Base-by-base conservation (phyloP, 2,888 invertebrate genomes). In the Acronicta alni region DNA sequence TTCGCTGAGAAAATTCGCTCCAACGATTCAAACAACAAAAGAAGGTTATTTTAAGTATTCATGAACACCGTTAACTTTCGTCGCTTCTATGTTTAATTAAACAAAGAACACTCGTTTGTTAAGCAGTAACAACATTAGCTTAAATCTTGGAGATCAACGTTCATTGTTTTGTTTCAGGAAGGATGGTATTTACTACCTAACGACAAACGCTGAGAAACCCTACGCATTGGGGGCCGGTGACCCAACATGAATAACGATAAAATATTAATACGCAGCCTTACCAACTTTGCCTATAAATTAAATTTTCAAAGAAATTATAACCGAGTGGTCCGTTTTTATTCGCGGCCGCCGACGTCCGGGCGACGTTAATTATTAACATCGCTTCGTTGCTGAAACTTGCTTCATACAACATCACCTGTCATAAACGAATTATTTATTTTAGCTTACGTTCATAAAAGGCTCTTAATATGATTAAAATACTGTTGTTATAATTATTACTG, bases 141-240 rank as follows among this genome's bases (percentile, higher is more conserved):
- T 86, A 85, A 85, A 87, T 86, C 84, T 85, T 76, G 67, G 72
- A 84, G 84, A 86, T 85, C 82, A 85, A 83, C 77, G 80, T 67
- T 78, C 68, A 82, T 89, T 88, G 87, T 90, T 82, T 87, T 59
- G 77, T 92, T 92, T 68, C 91, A 95, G 95, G 84, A 93, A 95
- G 81, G 94, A 95, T 75, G 95, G 95, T 72, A 91, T 94, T 81
- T 95, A 94, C 89, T 95, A 95, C 87, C 90, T 95, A 73, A 89
- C 83, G 85, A 95, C 95, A 64, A 94, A 91, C 75, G 89, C 90
- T n/a, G 89, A 91, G 77, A 85, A 89, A 67, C 95, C 95, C 57
- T 95, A 86, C 87, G 95, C 95, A 52, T 79, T 92, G 58, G 91
- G 92, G 67, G 89, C 79, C 69, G 64, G 58, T 64, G 74, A 61